These are phyloP conservation scores for Ceratoteleas bidentatus DNA, from an alignment of 1,140 invertebrate genomes.

Conservation along the genomic window DNA sequence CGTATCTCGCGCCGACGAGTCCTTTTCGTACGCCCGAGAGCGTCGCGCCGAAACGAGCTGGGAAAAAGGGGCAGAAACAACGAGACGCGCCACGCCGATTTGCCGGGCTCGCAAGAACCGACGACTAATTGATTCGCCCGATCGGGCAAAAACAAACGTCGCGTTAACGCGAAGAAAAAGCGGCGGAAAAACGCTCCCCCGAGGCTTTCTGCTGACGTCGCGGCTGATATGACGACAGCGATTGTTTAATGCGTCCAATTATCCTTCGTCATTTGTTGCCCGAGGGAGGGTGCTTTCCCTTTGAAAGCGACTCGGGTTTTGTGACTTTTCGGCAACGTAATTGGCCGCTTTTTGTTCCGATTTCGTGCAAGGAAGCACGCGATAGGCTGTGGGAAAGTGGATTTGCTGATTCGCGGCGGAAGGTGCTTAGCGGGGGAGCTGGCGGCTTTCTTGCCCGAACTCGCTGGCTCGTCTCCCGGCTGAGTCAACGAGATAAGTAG, in stretches of 20 bases:
- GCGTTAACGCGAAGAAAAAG: no score
- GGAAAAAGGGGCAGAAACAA: slow-evolving; percentile 35
- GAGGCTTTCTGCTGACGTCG: slow-evolving; percentile 7
- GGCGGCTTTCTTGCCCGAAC: slow-evolving; percentile 25
- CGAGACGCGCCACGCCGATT: slow-evolving; percentile 36
- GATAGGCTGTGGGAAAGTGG: slow-evolving; percentile 51
- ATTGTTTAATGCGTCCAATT: slow-evolving; percentile 31
- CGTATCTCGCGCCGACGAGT: slow-evolving; percentile 35
- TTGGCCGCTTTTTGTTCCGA: slow-evolving; percentile 39
- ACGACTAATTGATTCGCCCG: no score
- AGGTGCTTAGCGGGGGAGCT: slow-evolving; percentile 19
- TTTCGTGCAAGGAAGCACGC: slow-evolving; percentile 37
- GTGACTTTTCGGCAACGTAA: slow-evolving; percentile 34
- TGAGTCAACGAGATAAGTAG: slow-evolving; percentile 51
- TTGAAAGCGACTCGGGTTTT: slow-evolving; percentile 1
- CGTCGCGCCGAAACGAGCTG: slow-evolving; percentile 32
- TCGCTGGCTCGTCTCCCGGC: slow-evolving; percentile 19
- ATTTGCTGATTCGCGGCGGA: slow-evolving; percentile 54
- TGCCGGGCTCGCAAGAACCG: no score
- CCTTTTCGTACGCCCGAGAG: slow-evolving; percentile 47
- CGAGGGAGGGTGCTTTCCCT: not conserved
- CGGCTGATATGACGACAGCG: not conserved
- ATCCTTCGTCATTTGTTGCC: slow-evolving; percentile 29
- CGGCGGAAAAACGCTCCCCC: no score
- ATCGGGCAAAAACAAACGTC: no score